Conservation (phyloP, 2,888 invertebrate genomes). For the Pediacus dermestoides region DNA sequence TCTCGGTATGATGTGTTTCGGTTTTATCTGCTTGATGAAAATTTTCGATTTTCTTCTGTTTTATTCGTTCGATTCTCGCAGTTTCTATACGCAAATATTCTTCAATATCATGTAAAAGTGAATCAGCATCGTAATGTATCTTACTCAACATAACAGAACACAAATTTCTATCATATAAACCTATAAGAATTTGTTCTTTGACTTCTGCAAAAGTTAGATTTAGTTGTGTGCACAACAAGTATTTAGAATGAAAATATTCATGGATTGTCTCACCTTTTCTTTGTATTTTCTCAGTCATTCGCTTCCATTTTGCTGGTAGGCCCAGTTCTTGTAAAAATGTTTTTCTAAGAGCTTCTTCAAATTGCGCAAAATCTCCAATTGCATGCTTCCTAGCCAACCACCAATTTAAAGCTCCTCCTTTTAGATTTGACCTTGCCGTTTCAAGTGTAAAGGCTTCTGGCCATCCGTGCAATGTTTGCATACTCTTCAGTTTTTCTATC, state of each 20-base stretch:
- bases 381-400: neutral
- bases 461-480: slow-evolving; percentile 15
- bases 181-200: slow-evolving; percentile 13
- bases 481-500: slow-evolving; percentile 2
- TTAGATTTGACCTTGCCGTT: slow-evolving; percentile 17
- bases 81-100: neutral
- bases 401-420: slow-evolving; percentile 2
- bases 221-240: slow-evolving; percentile 8
- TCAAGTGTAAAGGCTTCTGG: slow-evolving; percentile 18
- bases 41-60: too few relatives aligned
- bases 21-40: too few relatives aligned
- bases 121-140: neutral
- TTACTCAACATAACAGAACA: slow-evolving; percentile 9
- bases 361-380: neutral
- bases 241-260: slow-evolving; percentile 11
- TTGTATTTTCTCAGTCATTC: slow-evolving; percentile 1
- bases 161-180: slow-evolving; percentile 12
- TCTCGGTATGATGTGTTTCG: too few relatives aligned
- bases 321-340: neutral
- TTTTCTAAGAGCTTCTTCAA: neutral
- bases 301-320: neutral
- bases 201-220: slow-evolving; percentile 6
- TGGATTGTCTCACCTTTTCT: slow-evolving; percentile 1
- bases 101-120: slow-evolving; percentile 1
- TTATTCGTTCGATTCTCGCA: neutral